Evolutionary conservation across 2,888 invertebrate genomes (phyloP), one percentile per base, ranked within the genome.

Genomic region (Agrochola lychnidis): DNA sequence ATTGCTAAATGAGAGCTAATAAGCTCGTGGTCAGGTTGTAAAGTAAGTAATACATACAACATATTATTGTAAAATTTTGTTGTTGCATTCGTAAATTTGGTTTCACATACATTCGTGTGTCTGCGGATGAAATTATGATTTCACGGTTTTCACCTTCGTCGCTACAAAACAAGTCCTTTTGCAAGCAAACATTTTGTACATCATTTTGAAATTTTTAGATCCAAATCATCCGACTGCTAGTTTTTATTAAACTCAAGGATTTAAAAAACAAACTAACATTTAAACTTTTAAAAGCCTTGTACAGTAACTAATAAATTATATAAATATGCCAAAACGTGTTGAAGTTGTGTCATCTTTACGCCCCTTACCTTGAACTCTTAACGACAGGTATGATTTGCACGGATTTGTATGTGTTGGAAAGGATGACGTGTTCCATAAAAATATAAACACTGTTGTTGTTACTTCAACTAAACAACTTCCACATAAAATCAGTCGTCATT

Each of bases 361-460:
- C 45, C 25, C 40, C 59, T 79, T 67, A 80, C 82, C 87, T 87
- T 87, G 80, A 86, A 81, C 79, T 83, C 80, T 70, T 85, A 66
- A 73, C 64, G 74, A 78, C 72, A 64, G 45, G 75, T 76, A 67
- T 67, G 70, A 71, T 76, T 76, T 75, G 59, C 62, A 70, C 42
- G 19, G n/a, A 62, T 78, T 61, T 51, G 73, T 22, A 73, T 72
- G 53, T 73, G 53, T 73, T 72, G 30, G 53, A 70, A 66, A 70
- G 4, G 71, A 78, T 85, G 78, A 85, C 72, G 79, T 64, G 68
- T 48, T 77, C 19, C 14, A 22, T 53, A 51, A 69, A 81, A 77
- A 70, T 72, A 67, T 57, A 45, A 68, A 71, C 30, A 63, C n/a
- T n/a, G 25, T 45, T 73, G 45, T 59, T 63, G 12, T 53, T n/a